Conservation (phyloP, 2,888 invertebrate species). For the Nebria brevicollis region DNA sequence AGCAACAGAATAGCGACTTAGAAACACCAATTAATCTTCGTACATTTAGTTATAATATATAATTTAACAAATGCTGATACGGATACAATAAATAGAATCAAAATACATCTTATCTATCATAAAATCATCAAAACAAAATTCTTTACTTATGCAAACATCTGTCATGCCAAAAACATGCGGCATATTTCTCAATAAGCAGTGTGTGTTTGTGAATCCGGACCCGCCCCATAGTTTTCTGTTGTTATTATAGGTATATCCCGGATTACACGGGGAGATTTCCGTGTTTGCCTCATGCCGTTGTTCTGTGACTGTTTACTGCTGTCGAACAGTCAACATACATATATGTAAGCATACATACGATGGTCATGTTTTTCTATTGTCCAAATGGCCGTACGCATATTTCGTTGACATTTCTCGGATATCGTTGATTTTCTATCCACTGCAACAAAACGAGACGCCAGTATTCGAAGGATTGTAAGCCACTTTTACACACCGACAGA, state of each 20-base stretch:
- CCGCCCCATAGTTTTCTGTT: conserved; percentile 19
- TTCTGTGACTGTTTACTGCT: conserved; percentile 2
- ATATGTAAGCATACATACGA: not conserved
- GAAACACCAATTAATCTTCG: not conserved
- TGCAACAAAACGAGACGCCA: not conserved
- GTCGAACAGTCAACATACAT: not conserved
- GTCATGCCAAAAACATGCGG: conserved; percentile 17
- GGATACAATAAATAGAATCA: not conserved
- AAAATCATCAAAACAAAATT: not conserved
- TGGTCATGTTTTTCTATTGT: conserved; percentile 27
- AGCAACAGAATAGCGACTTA: not conserved
- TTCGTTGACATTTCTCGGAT: conserved; percentile 34
- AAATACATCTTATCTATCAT: not conserved
- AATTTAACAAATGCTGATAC: no score
- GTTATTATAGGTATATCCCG: conserved; percentile 7
- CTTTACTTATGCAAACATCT: conserved; percentile 30
- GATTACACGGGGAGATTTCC: conserved; percentile 37
- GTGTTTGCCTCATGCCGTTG: conserved; percentile 8
- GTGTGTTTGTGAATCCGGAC: conserved; percentile 17
- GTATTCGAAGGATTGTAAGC: conserved; percentile 27
- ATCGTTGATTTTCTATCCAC: not conserved
- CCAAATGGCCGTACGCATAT: conserved; percentile 33
- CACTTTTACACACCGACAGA: conserved; percentile 28
- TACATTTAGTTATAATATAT: no score
- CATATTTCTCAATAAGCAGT: conserved; percentile 36